phyloP scores from a whole-genome alignment of 37 sponge, comb jelly and placozoan genomes.

The Petrosia ficiformis region DNA sequence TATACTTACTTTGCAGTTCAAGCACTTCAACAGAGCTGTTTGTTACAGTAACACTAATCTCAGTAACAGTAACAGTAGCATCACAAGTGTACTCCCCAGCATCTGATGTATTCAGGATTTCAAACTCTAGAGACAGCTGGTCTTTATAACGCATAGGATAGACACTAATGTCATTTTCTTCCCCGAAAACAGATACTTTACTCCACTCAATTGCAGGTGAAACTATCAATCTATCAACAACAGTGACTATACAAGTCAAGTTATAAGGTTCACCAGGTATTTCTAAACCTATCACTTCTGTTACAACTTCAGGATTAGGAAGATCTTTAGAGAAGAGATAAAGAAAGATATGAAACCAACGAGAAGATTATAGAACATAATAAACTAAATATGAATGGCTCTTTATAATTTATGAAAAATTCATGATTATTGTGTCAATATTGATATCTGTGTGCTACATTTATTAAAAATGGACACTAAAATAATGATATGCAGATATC shows the following conservation, averaged over 20 bases:
- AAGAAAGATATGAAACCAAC: no score
- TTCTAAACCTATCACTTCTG: background rate
- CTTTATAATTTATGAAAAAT: no score
- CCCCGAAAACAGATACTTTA: background rate
- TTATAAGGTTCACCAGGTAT: background rate
- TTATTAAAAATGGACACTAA: no score
- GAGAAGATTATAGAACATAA: no score
- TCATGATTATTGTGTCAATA: no score
- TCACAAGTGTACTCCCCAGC: conserved; percentile 5
- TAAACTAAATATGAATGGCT: no score
- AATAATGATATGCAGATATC: no score
- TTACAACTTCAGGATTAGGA: background rate
- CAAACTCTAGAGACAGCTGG: background rate
- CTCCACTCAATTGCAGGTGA: background rate
- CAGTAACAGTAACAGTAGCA: background rate
- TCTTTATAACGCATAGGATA: background rate
- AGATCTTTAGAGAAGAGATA: no score
- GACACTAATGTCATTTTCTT: background rate
- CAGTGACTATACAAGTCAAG: background rate
- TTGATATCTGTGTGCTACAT: no score
- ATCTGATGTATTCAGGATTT: background rate
- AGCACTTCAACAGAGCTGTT: no score
- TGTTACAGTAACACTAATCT: background rate
- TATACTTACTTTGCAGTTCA: no score
- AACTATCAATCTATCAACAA: conserved; percentile 2